These are phyloP conservation scores for Graptemys geographica DNA, from an alignment of 2,797 vertebrate genomes.

Conservation along the genomic window DNA sequence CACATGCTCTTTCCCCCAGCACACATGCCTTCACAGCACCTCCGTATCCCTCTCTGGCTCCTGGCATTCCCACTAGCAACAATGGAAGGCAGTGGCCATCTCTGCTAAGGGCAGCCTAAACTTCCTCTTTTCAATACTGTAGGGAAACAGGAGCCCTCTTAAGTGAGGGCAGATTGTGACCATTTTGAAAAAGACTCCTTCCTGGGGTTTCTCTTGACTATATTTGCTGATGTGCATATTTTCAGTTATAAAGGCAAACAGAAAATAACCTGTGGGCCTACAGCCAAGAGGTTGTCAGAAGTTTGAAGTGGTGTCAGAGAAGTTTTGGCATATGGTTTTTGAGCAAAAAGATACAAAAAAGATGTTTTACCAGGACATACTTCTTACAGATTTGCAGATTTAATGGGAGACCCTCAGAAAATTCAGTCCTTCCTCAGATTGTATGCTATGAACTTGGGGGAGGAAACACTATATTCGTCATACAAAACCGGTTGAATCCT, in stretches of 20 bases:
- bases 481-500: neutral
- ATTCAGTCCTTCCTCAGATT: neutral
- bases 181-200: neutral
- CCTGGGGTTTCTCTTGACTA: neutral
- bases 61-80: neutral
- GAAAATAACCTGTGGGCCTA: neutral
- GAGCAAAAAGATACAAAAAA: neutral
- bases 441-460: neutral
- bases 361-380: neutral
- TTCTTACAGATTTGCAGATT: neutral
- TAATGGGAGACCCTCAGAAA: neutral
- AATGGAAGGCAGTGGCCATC: neutral
- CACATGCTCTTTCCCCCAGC: fast-evolving
- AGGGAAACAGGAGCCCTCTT: fast-evolving
- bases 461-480: neutral
- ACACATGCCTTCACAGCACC: neutral
- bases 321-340: neutral
- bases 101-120: neutral
- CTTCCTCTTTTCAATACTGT: neutral
- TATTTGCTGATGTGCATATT: neutral
- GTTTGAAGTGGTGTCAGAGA: neutral
- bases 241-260: neutral
- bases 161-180: neutral
- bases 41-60: neutral
- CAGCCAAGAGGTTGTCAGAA: neutral